Evolutionary conservation across 2,113 vertebrate genomes (phyloP).

Genomic region (Leptocoma aspasia): DNA sequence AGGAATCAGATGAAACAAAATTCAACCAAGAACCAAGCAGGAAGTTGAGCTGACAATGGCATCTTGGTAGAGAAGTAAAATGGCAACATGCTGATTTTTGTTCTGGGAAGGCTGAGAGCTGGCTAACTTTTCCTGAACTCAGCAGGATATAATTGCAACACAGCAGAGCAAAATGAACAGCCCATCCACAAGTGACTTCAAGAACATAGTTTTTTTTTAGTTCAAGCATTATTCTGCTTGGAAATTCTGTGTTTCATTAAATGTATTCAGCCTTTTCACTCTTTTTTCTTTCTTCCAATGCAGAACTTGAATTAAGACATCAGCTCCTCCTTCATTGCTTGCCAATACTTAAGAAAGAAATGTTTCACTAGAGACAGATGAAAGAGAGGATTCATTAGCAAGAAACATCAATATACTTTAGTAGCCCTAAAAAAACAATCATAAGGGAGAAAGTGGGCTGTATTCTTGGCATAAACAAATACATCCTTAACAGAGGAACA

Average conservation of each 20-base stretch:
- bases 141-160: neutral
- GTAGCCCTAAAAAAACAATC: neutral
- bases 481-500: neutral
- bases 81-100: constrained; percentile 14
- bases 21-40: neutral
- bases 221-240: neutral
- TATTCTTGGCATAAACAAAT: neutral
- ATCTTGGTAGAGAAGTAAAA: neutral
- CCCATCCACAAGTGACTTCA: neutral
- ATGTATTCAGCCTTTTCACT: neutral
- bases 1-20: neutral
- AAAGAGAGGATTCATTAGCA: neutral
- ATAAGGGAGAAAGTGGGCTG: neutral
- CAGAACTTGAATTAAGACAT: constrained; percentile 23
- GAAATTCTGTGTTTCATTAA: neutral
- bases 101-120: neutral
- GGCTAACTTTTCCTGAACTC: neutral
- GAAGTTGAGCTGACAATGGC: neutral
- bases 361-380: neutral
- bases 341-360: neutral
- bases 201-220: neutral
- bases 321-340: neutral
- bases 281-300: neutral
- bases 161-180: neutral
- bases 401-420: neutral